phyloP scores from a whole-genome alignment of 2,888 invertebrate genomes.

The Drosophila fungiperda region DNA sequence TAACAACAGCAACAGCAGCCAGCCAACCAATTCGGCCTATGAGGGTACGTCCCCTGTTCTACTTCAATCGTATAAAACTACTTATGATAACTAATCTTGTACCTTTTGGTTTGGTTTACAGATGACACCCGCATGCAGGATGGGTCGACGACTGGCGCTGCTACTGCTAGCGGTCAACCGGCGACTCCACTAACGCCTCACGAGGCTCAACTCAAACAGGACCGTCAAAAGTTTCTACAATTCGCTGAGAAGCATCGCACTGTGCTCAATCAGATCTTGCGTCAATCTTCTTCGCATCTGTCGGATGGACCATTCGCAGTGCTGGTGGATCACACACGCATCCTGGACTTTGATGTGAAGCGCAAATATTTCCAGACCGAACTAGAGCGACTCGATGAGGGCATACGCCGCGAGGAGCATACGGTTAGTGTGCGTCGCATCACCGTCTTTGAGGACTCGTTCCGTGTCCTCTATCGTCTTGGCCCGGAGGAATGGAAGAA shows the following conservation, averaged over 20 bases:
- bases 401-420: slow-evolving; percentile 91
- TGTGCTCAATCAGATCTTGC: slow-evolving; percentile 94
- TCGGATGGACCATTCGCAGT: slow-evolving; percentile 95
- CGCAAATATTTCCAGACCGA: slow-evolving; percentile 94
- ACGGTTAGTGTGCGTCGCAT: slow-evolving; percentile 94
- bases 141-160: slow-evolving; percentile 6
- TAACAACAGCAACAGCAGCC: slow-evolving; percentile 38
- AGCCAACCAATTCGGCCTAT: slow-evolving; percentile 36
- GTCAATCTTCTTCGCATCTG: slow-evolving; percentile 91
- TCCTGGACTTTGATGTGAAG: slow-evolving; percentile 96
- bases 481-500: slow-evolving; percentile 96
- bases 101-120: slow-evolving; percentile 1
- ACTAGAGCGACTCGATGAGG: slow-evolving; percentile 92
- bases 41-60: slow-evolving; percentile 42
- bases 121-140: slow-evolving; percentile 65
- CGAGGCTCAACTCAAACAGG: slow-evolving; percentile 82
- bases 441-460: slow-evolving; percentile 95
- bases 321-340: slow-evolving; percentile 93
- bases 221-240: slow-evolving; percentile 89
- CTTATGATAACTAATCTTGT: neutral
- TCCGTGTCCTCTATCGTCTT: slow-evolving; percentile 92
- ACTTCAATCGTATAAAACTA: neutral
- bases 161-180: slow-evolving; percentile 15
- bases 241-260: slow-evolving; percentile 95
- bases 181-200: slow-evolving; percentile 45